Base-by-base conservation (phyloP, 2,797 vertebrate genomes). In the Graptemys geographica region DNA sequence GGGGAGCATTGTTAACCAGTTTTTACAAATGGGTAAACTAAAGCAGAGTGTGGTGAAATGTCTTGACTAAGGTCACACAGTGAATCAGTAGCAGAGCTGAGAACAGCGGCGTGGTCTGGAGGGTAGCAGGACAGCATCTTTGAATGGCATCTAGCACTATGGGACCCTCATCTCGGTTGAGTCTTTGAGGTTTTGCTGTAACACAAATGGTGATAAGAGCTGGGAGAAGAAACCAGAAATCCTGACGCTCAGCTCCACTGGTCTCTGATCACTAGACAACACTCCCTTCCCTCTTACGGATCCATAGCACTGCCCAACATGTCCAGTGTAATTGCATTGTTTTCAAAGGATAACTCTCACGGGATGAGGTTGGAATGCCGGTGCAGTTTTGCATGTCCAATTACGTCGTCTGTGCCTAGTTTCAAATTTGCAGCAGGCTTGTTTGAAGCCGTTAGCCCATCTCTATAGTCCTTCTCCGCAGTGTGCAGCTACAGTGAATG, bases 1-100 rank as follows among this genome's bases (percentile, higher is more conserved):
- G 21, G 1, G 27, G 3, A 2, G 11, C n/a, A 2, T 1, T 5
- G 21, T 19, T 0, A 1, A 0, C 21, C 37, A 9, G 81, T 82
- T 1, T 41, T 0, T 2, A 0, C 25, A 1, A 0, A 1, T 28
- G 1, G 28, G 27, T 2, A 11, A 33, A 81, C 18, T 3, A 3
- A n/a, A 53, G 31, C 25, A 1, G 37, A 47, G 80, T 25, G 28
- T 23, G 76, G 31, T 18, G 72, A 82, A 56, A 59, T 21, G 25
- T 28, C 37, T 8, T 9, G 41, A 41, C 37, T 19, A 33, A 81
- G 59, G 33, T 76, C 0, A 49, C 1, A 1, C 11, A 1, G 52
- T 1, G 5, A 2, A 2, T 11, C 0, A 2, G 69, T 31, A 9
- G 74, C 44, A 3, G 83, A 47, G 44, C 44, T 31, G 7, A 82